These are phyloP conservation scores for Clupea harengus DNA, from an alignment of 2,113 vertebrate genomes.

Conservation along the genomic window DNA sequence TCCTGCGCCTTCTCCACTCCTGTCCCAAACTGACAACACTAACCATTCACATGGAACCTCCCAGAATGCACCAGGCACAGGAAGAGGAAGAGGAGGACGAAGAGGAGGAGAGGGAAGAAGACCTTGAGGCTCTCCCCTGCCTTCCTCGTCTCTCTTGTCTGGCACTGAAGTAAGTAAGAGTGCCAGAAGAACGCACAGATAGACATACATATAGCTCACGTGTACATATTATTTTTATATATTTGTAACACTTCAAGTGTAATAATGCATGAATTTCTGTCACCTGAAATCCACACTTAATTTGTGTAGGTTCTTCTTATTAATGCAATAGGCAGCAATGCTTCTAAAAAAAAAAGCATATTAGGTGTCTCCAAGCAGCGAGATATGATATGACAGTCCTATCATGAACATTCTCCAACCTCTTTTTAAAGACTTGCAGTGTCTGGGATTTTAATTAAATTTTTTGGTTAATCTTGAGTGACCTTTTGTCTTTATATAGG, in stretches of 20 bases:
- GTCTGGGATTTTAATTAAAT: too few relatives aligned
- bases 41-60: slow-evolving; percentile 59
- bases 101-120: slow-evolving; percentile 25
- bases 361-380: neutral
- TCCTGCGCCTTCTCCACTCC: slow-evolving; percentile 58
- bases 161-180: slow-evolving; percentile 61
- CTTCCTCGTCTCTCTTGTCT: slow-evolving; percentile 65
- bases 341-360: neutral
- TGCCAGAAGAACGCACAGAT: neutral
- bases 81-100: slow-evolving; percentile 34
- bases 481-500: neutral
- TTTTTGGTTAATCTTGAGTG: too few relatives aligned
- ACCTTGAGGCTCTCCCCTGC: slow-evolving; percentile 44
- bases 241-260: too few relatives aligned
- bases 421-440: too few relatives aligned
- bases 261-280: neutral
- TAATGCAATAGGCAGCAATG: neutral
- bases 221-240: too few relatives aligned
- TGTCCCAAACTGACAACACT: slow-evolving; percentile 66
- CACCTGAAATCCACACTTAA: too few relatives aligned
- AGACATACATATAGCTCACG: neutral
- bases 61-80: slow-evolving; percentile 18
- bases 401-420: neutral
- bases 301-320: too few relatives aligned
- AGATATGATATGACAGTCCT: neutral